Evolutionary conservation across 2,888 invertebrate species (phyloP).

Genomic region (Globia sparganii): DNA sequence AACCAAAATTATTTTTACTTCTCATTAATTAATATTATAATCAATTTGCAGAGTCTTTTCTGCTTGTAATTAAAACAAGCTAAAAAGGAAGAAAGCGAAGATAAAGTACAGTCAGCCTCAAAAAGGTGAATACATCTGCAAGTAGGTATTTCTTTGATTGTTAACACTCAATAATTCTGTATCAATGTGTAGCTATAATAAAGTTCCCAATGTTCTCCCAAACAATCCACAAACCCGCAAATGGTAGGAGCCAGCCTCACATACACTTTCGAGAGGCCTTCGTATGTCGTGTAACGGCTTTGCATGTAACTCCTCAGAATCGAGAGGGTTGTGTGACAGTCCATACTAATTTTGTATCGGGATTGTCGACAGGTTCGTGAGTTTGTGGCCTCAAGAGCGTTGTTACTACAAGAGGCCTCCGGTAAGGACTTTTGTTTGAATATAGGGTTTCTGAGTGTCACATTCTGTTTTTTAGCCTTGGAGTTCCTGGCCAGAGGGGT

Average conservation of each 20-base stretch:
- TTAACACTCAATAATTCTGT: too few species aligned
- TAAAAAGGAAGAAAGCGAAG: too few species aligned
- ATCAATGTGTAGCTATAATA: too few species aligned
- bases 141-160: too few species aligned
- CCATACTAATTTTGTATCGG: conserved; percentile 65
- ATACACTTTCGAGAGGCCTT: conserved; percentile 49
- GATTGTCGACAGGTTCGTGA: conserved; percentile 53
- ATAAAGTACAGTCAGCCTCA: too few species aligned
- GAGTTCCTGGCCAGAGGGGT: neutral
- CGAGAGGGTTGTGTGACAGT: conserved; percentile 59
- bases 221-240: neutral
- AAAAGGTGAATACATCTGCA: too few species aligned
- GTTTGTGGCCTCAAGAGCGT: conserved; percentile 22
- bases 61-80: too few species aligned
- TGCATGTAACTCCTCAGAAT: conserved; percentile 54
- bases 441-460: conserved; percentile 1
- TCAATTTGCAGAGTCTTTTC: too few species aligned
- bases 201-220: too few species aligned
- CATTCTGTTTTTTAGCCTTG: conserved; percentile 1
- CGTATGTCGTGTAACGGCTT: conserved; percentile 51
- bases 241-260: conserved; percentile 45
- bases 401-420: conserved; percentile 33
- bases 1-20: too few species aligned
- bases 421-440: conserved; percentile 11
- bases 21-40: too few species aligned